Percentiles rank a stretch among this genome's conserved stretches.
phyloP scores from a whole-genome alignment of 2,888 invertebrate species.

The Theodoxus fluviatilis region DNA sequence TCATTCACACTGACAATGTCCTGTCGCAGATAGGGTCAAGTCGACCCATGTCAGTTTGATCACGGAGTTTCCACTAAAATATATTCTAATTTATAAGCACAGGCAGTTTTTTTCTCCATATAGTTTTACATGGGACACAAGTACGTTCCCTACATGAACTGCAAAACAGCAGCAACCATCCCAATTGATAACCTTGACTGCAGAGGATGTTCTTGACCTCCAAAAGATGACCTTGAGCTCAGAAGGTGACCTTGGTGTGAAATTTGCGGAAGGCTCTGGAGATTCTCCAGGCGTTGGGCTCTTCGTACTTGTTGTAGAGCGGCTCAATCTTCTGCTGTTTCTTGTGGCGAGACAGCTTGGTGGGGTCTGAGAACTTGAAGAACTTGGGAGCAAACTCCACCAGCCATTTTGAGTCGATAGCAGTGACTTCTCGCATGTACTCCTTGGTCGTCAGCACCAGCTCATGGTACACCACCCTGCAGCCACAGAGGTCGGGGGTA shows the following conservation, averaged over 20 bases:
- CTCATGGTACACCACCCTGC: slow-evolving; percentile 96
- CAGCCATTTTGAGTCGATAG: slow-evolving; percentile 76
- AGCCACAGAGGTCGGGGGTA: slow-evolving; percentile 36
- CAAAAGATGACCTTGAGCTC: neutral
- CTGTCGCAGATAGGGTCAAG: no score
- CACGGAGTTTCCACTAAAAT: no score
- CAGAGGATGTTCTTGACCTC: neutral
- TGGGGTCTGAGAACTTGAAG: slow-evolving; percentile 98
- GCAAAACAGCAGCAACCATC: no score
- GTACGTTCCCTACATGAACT: no score
- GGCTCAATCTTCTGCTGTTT: slow-evolving; percentile 98
- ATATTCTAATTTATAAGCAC: no score
- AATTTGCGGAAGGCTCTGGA: slow-evolving; percentile 71
- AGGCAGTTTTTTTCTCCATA: no score
- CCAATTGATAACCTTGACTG: neutral
- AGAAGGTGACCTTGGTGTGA: slow-evolving; percentile 65
- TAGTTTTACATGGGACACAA: no score
- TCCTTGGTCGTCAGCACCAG: slow-evolving; percentile 98
- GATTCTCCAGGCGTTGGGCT: slow-evolving; percentile 99
- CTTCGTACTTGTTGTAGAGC: slow-evolving; percentile 97
- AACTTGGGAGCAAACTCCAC: slow-evolving; percentile 99
- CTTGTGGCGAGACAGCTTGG: slow-evolving; percentile 97
- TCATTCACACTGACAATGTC: no score
- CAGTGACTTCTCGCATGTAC: slow-evolving; percentile 93
- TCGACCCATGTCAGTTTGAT: no score